Evolutionary conservation across 2,797 vertebrate species (phyloP).

Genomic region (Sphenodon punctatus): DNA sequence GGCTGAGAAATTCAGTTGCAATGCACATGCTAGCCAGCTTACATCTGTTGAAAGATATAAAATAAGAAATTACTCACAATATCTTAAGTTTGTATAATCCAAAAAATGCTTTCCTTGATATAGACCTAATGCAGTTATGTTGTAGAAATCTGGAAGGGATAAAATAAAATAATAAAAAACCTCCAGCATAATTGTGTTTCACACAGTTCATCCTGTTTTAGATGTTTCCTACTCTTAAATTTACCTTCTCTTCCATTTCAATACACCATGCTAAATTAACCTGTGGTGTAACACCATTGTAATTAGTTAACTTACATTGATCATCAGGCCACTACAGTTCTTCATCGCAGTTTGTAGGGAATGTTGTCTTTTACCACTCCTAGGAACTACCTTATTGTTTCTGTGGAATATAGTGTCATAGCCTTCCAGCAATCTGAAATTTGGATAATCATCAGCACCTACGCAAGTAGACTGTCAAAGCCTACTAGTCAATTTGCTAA

Average conservation of each 20-base stretch:
- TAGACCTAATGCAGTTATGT: slow-evolving; percentile 77
- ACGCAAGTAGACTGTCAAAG: not conserved
- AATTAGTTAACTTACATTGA: not conserved
- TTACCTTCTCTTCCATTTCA: not conserved
- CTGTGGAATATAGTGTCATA: not conserved
- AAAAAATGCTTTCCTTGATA: slow-evolving; percentile 81
- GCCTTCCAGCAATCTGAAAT: not conserved
- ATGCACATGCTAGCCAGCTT: too few relatives aligned
- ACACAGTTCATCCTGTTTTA: not conserved
- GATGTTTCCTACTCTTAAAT: not conserved
- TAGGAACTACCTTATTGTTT: not conserved
- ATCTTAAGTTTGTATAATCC: slow-evolving; percentile 77
- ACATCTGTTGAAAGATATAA: too few relatives aligned
- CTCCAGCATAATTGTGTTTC: not conserved
- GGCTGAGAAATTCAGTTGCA: too few relatives aligned
- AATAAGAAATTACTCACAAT: slow-evolving; percentile 74
- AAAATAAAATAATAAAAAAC: slow-evolving; percentile 18
- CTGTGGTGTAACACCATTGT: not conserved
- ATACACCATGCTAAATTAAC: not conserved
- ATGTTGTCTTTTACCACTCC: not conserved
- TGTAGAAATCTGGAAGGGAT: slow-evolving; percentile 77
- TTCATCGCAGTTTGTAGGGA: not conserved
- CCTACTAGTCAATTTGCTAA: too few relatives aligned
- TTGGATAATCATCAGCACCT: not conserved
- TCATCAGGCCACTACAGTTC: not conserved